These are phyloP conservation scores for Tragelaphus imberbis DNA, from an alignment of 2,113 vertebrate genomes.

Conservation along the genomic window DNA sequence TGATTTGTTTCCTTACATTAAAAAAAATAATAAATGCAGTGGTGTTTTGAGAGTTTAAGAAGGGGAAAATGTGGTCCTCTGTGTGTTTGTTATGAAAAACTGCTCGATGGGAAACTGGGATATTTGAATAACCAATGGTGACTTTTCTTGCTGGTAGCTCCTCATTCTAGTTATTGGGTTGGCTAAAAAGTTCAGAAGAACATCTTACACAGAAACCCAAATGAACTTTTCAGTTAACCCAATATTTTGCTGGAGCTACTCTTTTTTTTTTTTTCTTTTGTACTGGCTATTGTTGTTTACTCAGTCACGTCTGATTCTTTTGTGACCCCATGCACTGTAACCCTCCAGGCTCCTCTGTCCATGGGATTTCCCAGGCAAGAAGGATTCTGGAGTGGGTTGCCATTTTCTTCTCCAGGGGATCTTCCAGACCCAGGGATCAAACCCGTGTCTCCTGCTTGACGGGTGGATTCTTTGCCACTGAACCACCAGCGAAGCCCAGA, in stretches of 20 bases:
- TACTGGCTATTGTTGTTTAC: not conserved
- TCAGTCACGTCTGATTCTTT: not conserved
- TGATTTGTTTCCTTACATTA: not conserved
- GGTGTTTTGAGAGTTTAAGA: not conserved
- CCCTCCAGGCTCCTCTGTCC: not conserved
- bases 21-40: not conserved
- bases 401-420: not conserved
- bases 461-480: not conserved
- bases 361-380: not conserved
- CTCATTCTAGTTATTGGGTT: not conserved
- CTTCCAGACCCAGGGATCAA: not conserved
- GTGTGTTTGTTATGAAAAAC: constrained; percentile 18
- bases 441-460: not conserved
- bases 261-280: not conserved
- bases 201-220: not conserved
- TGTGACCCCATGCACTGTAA: not conserved
- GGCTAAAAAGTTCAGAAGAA: not conserved
- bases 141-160: not conserved
- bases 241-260: not conserved
- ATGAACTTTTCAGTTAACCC: not conserved
- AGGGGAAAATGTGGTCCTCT: constrained; percentile 14
- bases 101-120: not conserved
- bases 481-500: not conserved
- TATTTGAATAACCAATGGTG: not conserved
- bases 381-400: not conserved